phyloP scores from a whole-genome alignment of 2,113 vertebrate genomes.

The Camelus bactrianus region DNA sequence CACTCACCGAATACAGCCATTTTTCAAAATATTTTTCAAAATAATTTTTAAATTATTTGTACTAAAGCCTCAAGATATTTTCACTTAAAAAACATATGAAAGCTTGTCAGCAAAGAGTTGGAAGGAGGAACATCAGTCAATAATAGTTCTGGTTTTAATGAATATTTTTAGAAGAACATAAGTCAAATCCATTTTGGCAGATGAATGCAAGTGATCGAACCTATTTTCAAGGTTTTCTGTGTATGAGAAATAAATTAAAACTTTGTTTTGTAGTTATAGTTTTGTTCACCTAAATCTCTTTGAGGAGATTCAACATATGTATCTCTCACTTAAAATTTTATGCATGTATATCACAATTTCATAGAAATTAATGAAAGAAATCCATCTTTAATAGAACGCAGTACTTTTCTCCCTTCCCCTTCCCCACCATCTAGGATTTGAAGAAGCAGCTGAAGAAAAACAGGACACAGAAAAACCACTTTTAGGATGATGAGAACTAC shows the following conservation, averaged over 20 bases:
- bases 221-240: neutral
- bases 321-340: neutral
- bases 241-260: neutral
- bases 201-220: neutral
- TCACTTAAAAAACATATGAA: neutral
- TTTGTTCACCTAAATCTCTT: neutral
- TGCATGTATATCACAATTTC: neutral
- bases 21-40: neutral
- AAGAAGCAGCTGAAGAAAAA: slow-evolving; percentile 92
- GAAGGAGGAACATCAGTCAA: accelerated
- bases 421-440: slow-evolving; percentile 86
- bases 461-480: slow-evolving; percentile 91
- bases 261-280: neutral
- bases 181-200: neutral
- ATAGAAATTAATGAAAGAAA: neutral
- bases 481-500: slow-evolving; percentile 82
- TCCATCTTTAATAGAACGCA: neutral
- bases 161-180: neutral
- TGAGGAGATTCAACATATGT: neutral
- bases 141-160: neutral
- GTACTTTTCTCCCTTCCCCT: neutral
- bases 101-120: neutral
- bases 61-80: neutral
- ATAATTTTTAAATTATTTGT: neutral
- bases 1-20: neutral